A percentile compares a stretch with the other conserved stretches of the same genome.
These are phyloP conservation scores for Dryococelus australis DNA, from an alignment of 2,888 invertebrate species.

Conservation along the genomic window DNA sequence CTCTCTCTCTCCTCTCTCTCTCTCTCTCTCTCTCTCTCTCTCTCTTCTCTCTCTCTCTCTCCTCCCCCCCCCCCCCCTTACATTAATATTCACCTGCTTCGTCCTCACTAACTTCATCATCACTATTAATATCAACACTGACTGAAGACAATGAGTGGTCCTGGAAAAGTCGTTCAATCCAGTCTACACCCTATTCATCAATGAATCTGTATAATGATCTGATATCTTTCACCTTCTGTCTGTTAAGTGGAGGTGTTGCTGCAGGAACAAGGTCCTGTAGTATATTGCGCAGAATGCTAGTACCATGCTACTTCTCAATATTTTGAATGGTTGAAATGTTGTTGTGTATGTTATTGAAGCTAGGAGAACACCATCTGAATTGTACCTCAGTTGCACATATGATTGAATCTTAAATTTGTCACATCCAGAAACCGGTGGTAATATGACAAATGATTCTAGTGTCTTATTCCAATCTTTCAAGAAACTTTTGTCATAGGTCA, in stretches of 20 bases:
- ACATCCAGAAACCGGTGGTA: neutral
- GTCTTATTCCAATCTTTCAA: slow-evolving; percentile 21
- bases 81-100: neutral
- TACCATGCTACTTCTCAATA: neutral
- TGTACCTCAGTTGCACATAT: slow-evolving; percentile 16
- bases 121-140: neutral
- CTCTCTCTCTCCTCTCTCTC: no score
- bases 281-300: neutral
- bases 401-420: slow-evolving; percentile 16
- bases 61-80: no score
- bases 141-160: neutral
- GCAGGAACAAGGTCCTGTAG: neutral
- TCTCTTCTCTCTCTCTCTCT: no score
- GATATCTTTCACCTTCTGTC: neutral
- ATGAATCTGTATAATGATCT: no score
- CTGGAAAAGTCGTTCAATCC: neutral
- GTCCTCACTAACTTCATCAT: neutral
- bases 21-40: no score
- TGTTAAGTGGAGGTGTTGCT: neutral
- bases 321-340: neutral
- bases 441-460: neutral
- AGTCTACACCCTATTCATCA: neutral
- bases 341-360: neutral
- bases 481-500: neutral
- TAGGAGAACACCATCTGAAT: neutral